Evolutionary conservation across 2,888 invertebrate species (phyloP), one percentile per base, ranked within the genome.

Genomic region (Antitype chi): DNA sequence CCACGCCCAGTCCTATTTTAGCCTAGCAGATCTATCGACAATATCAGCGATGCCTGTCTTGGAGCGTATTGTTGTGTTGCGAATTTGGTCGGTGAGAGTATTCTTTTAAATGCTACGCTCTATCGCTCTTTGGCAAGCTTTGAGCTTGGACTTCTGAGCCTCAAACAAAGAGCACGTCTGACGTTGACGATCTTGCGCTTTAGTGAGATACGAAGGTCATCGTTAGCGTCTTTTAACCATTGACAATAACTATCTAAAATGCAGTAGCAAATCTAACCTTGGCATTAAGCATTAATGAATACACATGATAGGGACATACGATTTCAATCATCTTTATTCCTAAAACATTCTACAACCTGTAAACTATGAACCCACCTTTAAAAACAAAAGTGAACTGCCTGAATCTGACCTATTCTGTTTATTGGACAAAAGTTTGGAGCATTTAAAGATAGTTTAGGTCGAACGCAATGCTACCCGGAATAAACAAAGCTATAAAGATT

Each of bases 401-500:
- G 5, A 25, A 53, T 47, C 5, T 47, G 20, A 2, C 13, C 17
- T 23, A 38, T 13, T 5, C 15, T 20, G 5, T 63, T 17, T 13
- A 2, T 49, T 11, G 1, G 8, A 7, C 3, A 6, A 78, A 72
- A 64, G 43, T 72, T 62, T n/a, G 7, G 8, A 8, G 57, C 52
- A 53, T 72, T 63, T 47, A 47, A 72, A 73, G 25, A 57, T n/a
- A 72, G 38, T 1, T 32, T 47, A 11, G 13, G 17, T 68, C 25
- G 8, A 64, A 72, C 17, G 11, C 15, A 53, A 66, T 15, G 3
- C 15, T 28, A 15, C 7, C 47, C 53, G 13, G 49, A 76, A 70
- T 73, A 84, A 84, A 84, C 66, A 78, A 11, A 59, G 20, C 47
- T 20, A 78, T 70, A 80, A 64, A 80, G 69, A 66, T 76, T 74